Percentiles rank a stretch among this genome's conserved stretches.
These are phyloP conservation scores for Amblyjoppa proteus DNA, from an alignment of 2,888 invertebrate genomes.

Conservation along the genomic window DNA sequence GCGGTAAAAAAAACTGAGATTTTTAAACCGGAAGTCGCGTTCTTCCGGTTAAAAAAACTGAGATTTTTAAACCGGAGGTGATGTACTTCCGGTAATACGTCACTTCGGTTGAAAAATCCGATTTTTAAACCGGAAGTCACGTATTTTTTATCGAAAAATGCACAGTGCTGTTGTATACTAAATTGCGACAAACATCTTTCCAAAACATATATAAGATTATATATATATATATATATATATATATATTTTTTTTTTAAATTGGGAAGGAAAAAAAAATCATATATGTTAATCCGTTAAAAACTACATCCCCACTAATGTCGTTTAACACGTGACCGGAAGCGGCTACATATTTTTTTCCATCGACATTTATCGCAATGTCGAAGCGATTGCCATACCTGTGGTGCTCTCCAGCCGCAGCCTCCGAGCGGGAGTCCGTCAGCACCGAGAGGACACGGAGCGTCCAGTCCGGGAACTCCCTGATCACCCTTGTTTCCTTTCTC, in stretches of 20 bases:
- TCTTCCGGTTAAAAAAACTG: no score
- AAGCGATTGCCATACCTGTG: conserved; percentile 88
- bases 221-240: no score
- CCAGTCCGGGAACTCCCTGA: conserved; percentile 98
- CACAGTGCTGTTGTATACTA: not conserved
- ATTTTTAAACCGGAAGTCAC: not conserved
- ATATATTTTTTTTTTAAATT: not conserved
- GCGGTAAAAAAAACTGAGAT: no score
- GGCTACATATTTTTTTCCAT: not conserved
- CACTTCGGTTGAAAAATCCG: no score
- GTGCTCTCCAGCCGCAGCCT: conserved; percentile 97
- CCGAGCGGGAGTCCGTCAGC: conserved; percentile 98
- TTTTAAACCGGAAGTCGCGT: no score
- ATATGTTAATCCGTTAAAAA: not conserved
- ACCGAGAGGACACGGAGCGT: conserved; percentile 99
- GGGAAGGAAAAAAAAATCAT: not conserved
- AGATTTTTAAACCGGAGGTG: no score
- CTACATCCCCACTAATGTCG: not conserved
- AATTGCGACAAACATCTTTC: not conserved
- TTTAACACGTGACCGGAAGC: not conserved
- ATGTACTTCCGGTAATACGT: no score
- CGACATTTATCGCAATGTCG: not conserved
- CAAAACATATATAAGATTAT: not conserved
- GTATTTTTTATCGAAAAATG: not conserved
- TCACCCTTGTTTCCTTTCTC: conserved; percentile 97